A percentile compares a stretch with the other conserved stretches of the same genome.
Evolutionary conservation across 2,888 invertebrate genomes (phyloP).

Genomic region (Synergus laeviventris): DNA sequence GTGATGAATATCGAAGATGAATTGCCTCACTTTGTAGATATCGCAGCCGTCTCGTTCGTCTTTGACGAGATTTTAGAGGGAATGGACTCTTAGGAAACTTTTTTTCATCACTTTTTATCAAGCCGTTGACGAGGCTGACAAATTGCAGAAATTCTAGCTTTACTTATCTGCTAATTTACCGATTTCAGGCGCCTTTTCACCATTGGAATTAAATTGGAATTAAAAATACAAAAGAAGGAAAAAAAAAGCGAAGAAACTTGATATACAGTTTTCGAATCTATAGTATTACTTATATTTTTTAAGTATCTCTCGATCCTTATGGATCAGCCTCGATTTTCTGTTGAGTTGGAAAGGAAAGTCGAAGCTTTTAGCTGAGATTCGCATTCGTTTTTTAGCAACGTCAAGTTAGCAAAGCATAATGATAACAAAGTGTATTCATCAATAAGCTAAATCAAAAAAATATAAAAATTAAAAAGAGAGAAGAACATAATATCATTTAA

Average conservation of each 20-base stretch:
- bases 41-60: constrained; percentile 9
- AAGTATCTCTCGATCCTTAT: background rate
- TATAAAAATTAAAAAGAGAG: too few relatives aligned
- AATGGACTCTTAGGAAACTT: background rate
- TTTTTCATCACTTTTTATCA: background rate
- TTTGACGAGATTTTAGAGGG: background rate
- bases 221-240: too few relatives aligned
- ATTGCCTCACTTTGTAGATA: constrained; percentile 30
- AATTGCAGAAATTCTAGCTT: background rate
- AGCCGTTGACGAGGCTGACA: background rate
- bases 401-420: constrained; percentile 16
- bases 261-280: background rate
- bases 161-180: background rate
- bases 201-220: too few relatives aligned
- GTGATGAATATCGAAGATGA: constrained; percentile 1
- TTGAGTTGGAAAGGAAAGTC: constrained; percentile 57
- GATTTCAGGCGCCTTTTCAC: background rate
- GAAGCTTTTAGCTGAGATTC: constrained; percentile 63
- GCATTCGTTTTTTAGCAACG: constrained; percentile 40
- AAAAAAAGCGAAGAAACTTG: too few relatives aligned
- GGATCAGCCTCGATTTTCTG: background rate
- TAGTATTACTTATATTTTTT: background rate
- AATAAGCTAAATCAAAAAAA: background rate
- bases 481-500: too few relatives aligned
- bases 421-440: background rate